Evolutionary conservation across 2,888 invertebrate species (phyloP).

Genomic region (Metacarcinus magister): DNA sequence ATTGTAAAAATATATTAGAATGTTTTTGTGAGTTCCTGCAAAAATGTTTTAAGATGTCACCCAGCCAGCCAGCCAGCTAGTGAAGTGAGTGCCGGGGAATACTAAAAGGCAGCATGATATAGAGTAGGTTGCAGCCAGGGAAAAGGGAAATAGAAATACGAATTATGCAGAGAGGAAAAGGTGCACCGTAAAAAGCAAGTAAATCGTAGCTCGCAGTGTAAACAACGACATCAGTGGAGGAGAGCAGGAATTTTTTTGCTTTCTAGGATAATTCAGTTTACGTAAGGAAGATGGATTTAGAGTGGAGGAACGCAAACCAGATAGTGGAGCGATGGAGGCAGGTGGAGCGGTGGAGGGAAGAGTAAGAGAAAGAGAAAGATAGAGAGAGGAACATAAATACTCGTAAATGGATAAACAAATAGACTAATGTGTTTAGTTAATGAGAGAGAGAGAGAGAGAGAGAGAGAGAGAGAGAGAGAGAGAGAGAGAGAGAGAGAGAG

Average conservation of each 20-base stretch:
- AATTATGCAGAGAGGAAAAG: background rate
- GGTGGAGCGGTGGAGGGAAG: background rate
- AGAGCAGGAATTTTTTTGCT: background rate
- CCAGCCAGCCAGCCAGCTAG: too few relatives aligned
- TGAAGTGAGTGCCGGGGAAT: too few relatives aligned
- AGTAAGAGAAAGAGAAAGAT: background rate
- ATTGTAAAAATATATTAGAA: too few relatives aligned
- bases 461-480: conserved; percentile 46
- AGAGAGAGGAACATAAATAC: background rate
- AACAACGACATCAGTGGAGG: background rate
- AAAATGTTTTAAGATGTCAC: too few relatives aligned
- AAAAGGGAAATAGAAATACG: background rate
- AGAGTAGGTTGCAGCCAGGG: background rate
- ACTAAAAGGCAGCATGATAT: background rate
- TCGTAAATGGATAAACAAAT: background rate
- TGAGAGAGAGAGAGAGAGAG: conserved; percentile 34
- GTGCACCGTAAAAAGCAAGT: background rate
- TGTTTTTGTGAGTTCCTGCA: too few relatives aligned
- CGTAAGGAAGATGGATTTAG: background rate
- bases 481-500: conserved; percentile 38
- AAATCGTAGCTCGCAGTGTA: background rate
- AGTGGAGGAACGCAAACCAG: background rate
- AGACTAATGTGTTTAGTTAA: conserved; percentile 9
- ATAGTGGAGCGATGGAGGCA: background rate
- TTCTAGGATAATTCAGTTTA: background rate